Evolutionary conservation across 2,797 vertebrate genomes (phyloP).

Genomic region (Menidia menidia): DNA sequence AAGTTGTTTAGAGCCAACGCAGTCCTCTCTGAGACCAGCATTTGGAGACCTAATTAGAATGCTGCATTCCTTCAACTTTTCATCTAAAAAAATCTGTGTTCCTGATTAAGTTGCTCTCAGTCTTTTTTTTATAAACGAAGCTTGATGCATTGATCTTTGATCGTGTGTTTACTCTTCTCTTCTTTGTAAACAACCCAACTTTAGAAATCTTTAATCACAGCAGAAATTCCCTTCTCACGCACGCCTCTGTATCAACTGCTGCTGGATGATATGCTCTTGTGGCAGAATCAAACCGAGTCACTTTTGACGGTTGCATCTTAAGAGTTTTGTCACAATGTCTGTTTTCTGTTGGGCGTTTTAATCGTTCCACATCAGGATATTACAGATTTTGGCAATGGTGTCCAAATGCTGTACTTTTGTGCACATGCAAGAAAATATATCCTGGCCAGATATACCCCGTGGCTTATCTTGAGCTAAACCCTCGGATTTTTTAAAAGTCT

Average conservation of each 20-base stretch:
- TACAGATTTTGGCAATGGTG: neutral
- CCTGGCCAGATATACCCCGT: neutral
- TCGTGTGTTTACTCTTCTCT: neutral
- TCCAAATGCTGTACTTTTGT: neutral
- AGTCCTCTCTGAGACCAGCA: neutral
- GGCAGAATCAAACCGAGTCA: neutral
- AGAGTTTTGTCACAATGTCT: neutral
- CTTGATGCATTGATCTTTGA: neutral
- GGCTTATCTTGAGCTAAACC: constrained; percentile 40
- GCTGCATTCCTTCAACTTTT: neutral
- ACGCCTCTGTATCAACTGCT: neutral
- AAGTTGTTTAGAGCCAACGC: neutral
- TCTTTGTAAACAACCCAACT: neutral
- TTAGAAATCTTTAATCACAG: neutral
- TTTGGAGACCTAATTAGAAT: no score
- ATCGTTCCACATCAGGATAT: no score
- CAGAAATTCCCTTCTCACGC: neutral
- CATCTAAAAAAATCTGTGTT: constrained; percentile 1
- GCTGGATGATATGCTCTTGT: neutral
- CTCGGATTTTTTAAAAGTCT: constrained; percentile 40
- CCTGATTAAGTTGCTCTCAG: neutral
- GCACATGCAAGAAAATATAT: constrained; percentile 5
- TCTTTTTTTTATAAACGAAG: neutral
- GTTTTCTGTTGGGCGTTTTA: neutral
- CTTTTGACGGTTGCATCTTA: neutral